Evolutionary conservation across 2,113 vertebrate species (phyloP), one percentile per base, ranked within the genome.

Genomic region (Smithornis capensis): DNA sequence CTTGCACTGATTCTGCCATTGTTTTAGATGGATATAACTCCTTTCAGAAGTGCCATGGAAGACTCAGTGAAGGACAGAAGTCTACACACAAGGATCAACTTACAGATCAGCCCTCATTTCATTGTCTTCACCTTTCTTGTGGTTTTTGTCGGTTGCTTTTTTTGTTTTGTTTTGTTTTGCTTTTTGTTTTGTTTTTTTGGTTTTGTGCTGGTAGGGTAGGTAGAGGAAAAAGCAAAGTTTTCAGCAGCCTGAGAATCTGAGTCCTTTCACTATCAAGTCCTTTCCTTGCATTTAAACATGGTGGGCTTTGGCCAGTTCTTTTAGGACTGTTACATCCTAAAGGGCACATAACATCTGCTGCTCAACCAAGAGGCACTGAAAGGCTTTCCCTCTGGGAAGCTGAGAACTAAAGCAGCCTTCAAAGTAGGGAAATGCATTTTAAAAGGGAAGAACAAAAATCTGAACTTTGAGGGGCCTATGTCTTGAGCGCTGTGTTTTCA

Each of bases 61-160:
- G 49, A 18, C 18, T 78, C 22, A 19, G 31, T 12, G 37, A 15
- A 67, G 60, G 14, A 28, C 37, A 84, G 50, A 74, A 31, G 6
- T 47, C 49, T 59, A 17, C 19, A 7, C 0, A 1, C 22, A 73
- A 70, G 37, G n/a, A 67, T 19, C 1, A 1, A 6, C 21, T 59
- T 49, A 22, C 3, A 67, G 17, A 71, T 63, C 12, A 37, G 15
- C 27, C 49, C 7, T 77, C 2, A 19, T 27, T 84, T 71, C 3
- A 9, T 40, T 82, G 35, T 68, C 42, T 71, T 83, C 14, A 9
- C 45, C 9, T 35, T 45, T 21, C 12, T 47, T 21, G 10, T 28
- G 14, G 5, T 29, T 4, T 0, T 25, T n/a, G n/a, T n/a, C n/a
- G n/a, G n/a, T n/a, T n/a, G n/a, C n/a, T 19, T 16, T 27, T 1